Evolutionary conservation across 2,888 invertebrate genomes (phyloP).

Genomic region (Drosophila birchii): DNA sequence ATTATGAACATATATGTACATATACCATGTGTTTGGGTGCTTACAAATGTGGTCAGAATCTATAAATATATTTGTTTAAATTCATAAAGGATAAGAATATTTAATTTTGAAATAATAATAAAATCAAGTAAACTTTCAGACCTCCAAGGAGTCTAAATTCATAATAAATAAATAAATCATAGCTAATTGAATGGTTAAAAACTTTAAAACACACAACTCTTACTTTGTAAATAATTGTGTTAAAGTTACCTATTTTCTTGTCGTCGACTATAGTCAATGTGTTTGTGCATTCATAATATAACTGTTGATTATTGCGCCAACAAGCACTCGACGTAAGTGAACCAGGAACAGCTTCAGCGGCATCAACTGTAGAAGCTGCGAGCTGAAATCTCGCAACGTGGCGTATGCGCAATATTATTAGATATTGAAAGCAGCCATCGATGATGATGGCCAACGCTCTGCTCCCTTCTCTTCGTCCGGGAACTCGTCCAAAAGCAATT

Average conservation of each 20-base stretch:
- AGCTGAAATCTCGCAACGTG: constrained; percentile 51
- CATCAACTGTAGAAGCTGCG: constrained; percentile 30
- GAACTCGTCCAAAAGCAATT: constrained; percentile 60
- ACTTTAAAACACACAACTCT: no score
- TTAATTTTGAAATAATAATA: not conserved
- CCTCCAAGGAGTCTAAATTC: no score
- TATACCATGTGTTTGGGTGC: constrained; percentile 9
- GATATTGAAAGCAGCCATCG: constrained; percentile 79
- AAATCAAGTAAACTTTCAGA: no score
- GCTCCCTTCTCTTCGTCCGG: not conserved
- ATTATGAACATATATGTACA: constrained; percentile 57
- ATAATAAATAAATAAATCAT: no score
- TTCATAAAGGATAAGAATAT: not conserved
- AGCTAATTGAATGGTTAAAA: not conserved
- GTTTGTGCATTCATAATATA: constrained; percentile 76
- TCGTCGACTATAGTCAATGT: constrained; percentile 28
- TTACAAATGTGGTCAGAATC: not conserved
- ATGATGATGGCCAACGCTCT: constrained; percentile 49
- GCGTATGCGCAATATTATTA: constrained; percentile 79
- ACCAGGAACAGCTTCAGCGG: constrained; percentile 50
- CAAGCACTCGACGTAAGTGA: constrained; percentile 74
- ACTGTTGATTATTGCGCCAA: constrained; percentile 81
- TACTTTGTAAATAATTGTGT: not conserved
- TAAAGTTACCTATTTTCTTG: not conserved
- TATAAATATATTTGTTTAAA: not conserved